Percentiles rank a stretch among this genome's conserved stretches.
Conservation (phyloP, 1,140 invertebrate species). For the Anadara kagoshimensis region DNA sequence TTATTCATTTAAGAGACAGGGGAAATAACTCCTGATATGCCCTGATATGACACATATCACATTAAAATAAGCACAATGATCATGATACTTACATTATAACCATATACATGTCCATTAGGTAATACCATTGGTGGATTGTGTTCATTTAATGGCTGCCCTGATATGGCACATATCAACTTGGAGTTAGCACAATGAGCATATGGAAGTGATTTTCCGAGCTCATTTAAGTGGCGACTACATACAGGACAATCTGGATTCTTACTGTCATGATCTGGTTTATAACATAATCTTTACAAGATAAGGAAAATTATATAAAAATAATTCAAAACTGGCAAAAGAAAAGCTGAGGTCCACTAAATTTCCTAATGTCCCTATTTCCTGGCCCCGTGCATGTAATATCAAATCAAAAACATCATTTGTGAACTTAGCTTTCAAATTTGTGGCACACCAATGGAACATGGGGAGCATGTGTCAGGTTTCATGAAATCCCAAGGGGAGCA, state of each 20-base stretch:
- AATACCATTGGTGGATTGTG: constrained; percentile 98
- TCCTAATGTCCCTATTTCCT: neutral
- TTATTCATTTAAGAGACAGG: too few species aligned
- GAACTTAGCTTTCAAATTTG: too few species aligned
- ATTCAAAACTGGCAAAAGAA: neutral
- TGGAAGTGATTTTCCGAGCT: constrained; percentile 89
- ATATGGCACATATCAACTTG: constrained; percentile 92
- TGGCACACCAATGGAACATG: too few species aligned
- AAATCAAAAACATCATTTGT: neutral
- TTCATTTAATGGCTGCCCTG: constrained; percentile 95
- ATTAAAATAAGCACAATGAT: too few species aligned
- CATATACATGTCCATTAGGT: constrained; percentile 98
- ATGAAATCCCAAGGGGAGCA: neutral
- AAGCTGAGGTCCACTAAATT: neutral
- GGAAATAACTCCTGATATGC: too few species aligned
- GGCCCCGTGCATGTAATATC: neutral
- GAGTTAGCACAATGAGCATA: constrained; percentile 97
- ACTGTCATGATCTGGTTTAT: constrained; percentile 68
- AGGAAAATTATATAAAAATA: constrained; percentile 29
- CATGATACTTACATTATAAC: constrained; percentile 90
- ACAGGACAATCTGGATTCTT: constrained; percentile 93
- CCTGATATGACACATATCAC: too few species aligned
- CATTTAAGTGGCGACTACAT: constrained; percentile 90
- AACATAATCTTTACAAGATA: constrained; percentile 72
- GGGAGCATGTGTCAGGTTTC: neutral